Evolutionary conservation across 2,888 invertebrate species (phyloP).

Genomic region (Agrochola lota): DNA sequence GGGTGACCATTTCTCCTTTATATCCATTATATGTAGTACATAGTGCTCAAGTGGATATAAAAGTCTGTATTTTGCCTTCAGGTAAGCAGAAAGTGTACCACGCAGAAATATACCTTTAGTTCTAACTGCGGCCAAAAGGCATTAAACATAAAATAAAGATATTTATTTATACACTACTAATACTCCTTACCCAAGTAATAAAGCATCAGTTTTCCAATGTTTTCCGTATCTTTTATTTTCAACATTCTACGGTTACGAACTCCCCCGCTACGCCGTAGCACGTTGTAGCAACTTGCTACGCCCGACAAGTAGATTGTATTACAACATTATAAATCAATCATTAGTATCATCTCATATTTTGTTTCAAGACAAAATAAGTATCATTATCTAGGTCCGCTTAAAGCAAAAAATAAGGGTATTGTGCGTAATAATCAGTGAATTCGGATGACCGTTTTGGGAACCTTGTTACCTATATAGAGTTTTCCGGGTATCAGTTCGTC

Average conservation of each 20-base stretch:
- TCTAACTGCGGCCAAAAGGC: neutral
- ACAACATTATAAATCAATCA: conserved; percentile 34
- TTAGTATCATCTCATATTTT: conserved; percentile 19
- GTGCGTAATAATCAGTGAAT: conserved; percentile 37
- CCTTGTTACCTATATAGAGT: conserved; percentile 42
- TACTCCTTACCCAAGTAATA: neutral
- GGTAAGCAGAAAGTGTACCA: neutral
- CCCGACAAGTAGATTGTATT: conserved; percentile 27
- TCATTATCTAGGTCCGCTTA: conserved; percentile 4
- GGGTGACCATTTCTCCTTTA: no score
- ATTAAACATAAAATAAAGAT: neutral
- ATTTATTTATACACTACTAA: neutral
- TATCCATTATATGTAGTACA: no score
- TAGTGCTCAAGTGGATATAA: conserved; percentile 2
- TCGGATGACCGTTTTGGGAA: conserved; percentile 21
- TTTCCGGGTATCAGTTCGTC: conserved; percentile 18
- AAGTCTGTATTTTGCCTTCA: conserved; percentile 2
- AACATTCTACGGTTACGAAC: conserved; percentile 12
- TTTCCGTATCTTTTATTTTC: neutral
- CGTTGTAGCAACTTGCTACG: conserved; percentile 42
- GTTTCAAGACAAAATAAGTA: conserved; percentile 14
- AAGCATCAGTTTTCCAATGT: neutral
- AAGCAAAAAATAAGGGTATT: conserved; percentile 29
- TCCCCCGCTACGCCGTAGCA: conserved; percentile 48
- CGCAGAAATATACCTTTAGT: neutral